Base-by-base conservation (phyloP, 2,797 vertebrate genomes). In the Gymnoscopelus braueri region DNA sequence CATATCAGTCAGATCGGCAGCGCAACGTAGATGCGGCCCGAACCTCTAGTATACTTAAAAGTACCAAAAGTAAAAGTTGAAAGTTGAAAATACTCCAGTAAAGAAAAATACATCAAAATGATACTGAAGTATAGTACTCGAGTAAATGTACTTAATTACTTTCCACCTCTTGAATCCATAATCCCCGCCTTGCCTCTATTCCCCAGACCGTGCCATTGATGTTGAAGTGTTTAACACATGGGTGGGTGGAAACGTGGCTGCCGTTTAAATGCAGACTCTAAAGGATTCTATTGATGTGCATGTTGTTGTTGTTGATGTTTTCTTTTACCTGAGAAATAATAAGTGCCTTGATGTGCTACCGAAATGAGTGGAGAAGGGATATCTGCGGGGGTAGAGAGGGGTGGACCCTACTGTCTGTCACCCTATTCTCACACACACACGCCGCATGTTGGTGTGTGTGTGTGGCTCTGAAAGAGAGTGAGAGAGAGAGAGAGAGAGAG, bases 391-490 rank as follows among this genome's bases (percentile, higher is more conserved):
- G 82, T 64, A 79, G 66, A 78, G 73, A 70, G 75, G 59, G 90
- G 82, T 60, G 76, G 82, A 74, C 81, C 48, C 75, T 77, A 78
- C 82, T 82, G 89, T 87, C 87, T 89, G 81, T 89, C 90, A 89
- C 75, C 78, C 69, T 75, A 69, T 56, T 75, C 70, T 56, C 61
- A 48, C 32, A 6, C 32, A 35, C 32, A 6, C 32, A 35, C 29
- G 3, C 29, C 29, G 29, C 29, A 19, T 19, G 19, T 84, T 77
- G 8, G 23, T 56, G 54, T 56, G 54, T 56, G 54, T 24, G 54
- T n/a, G n/a, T n/a, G n/a, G n/a, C n/a, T n/a, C n/a, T 26, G 54
- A 23, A 15, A 8, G 65, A 60, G 60, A 53, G 63, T n/a, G 56
- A 6, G 5, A 35, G 5, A 6, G 5, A 35, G 56, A 29, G 56